A percentile compares a stretch with the other conserved stretches of the same genome.
Evolutionary conservation across 2,113 vertebrate genomes (phyloP).

Genomic region (Kryptolebias marmoratus): DNA sequence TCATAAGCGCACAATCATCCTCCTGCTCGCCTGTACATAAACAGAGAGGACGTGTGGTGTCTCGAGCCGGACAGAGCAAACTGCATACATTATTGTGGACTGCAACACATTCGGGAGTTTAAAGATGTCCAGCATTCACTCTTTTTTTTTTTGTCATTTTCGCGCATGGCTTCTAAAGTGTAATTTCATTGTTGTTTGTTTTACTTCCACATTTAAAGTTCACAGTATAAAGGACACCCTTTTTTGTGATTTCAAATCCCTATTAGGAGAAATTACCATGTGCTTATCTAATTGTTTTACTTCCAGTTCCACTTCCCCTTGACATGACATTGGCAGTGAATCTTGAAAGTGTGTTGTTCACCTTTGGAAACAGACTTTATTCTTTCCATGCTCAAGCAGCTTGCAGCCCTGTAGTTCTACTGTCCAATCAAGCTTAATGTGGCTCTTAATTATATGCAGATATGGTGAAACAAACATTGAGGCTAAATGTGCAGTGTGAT

Average conservation of each 20-base stretch:
- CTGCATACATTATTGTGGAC: not conserved
- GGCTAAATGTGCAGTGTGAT: not conserved
- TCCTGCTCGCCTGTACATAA: not conserved
- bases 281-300: not conserved
- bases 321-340: conserved; percentile 60
- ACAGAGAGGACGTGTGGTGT: not conserved
- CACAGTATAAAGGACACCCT: not conserved
- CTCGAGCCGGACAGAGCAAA: not conserved
- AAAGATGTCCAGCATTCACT: conserved; percentile 4
- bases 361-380: conserved; percentile 1
- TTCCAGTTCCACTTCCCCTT: conserved; percentile 55
- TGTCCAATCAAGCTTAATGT: conserved; percentile 26
- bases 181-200: not conserved
- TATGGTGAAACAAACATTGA: conserved; percentile 20
- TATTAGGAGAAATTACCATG: not conserved
- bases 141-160: not conserved
- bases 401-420: conserved; percentile 1
- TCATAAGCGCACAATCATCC: not conserved
- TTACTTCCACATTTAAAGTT: conserved; percentile 24
- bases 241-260: not conserved
- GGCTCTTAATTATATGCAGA: conserved; percentile 33
- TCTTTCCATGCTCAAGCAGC: conserved; percentile 33
- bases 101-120: too few species aligned
- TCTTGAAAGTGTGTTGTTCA: conserved; percentile 38
- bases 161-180: conserved; percentile 31